Base-by-base conservation (phyloP, 1,140 invertebrate genomes). In the Panonychus citri region DNA sequence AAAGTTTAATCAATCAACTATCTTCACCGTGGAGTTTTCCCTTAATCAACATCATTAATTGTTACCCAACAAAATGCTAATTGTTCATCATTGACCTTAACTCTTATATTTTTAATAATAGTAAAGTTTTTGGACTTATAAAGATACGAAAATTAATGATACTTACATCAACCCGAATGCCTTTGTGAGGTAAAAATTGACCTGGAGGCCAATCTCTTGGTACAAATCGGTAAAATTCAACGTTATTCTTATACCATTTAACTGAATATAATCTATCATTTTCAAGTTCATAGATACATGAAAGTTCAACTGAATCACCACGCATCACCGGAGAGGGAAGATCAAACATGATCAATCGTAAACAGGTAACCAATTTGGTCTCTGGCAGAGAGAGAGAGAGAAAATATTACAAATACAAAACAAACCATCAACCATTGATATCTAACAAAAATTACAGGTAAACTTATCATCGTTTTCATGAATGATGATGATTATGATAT, bases 301-400 rank as follows among this genome's bases (percentile, higher is more conserved):
- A 64, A 39, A 65, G 34, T 60, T 63, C 63, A 15, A 64, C 62
- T 24, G 61, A 63, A 53, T 65, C 64, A 26, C 64, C 64, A 15
- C 58, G 43, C 34, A 59, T 65, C 40, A 57, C 58, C 4, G 61
- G 61, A 24, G 60, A 61, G 12, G 63, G 63, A 52, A 64, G 57
- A 53, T 64, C 63, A 39, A 64, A 51, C 63, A 64, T 64, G 3
- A 62, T 59, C 24, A 51, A 51, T 17, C 49, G 49, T 21, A 51
- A 24, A 27, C 21, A 46, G 13, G 43, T 19, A n/a, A 46, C 43
- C 5, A 46, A 19, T 8, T 7, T 46, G n/a, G 21, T n/a, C 43
- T 46, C 43, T 46, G 43, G n/a, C 1, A 39, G 37, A 39, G 37
- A 39, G 37, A 39, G 17, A 39, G 37, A 39, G 37, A 39, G 37